Evolutionary conservation across 2,113 vertebrate genomes (phyloP).

Genomic region (Maylandia zebra): DNA sequence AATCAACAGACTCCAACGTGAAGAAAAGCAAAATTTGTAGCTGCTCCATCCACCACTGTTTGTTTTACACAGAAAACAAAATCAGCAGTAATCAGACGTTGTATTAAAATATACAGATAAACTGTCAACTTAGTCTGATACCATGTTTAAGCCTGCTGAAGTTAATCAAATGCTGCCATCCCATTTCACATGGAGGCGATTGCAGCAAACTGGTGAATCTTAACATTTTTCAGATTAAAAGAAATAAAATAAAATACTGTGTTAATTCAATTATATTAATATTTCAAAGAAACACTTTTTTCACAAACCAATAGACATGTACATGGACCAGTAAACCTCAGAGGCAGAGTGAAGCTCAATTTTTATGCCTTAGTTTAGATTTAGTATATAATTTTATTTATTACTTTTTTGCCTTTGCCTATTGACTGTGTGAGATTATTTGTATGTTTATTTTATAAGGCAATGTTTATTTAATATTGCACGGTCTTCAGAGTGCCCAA

Average conservation of each 20-base stretch:
- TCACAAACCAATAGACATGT: not conserved
- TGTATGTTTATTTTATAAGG: not conserved
- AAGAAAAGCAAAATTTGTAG: not conserved
- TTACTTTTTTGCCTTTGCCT: not conserved
- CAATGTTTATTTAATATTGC: not conserved
- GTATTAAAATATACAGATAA: not conserved
- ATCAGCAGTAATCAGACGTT: fast-evolving
- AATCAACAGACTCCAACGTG: fast-evolving
- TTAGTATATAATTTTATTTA: not conserved
- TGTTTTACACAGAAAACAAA: not conserved
- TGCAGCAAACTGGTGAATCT: not conserved
- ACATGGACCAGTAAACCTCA: not conserved
- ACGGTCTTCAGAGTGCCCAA: fast-evolving
- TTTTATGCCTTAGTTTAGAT: not conserved
- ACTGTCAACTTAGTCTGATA: not conserved
- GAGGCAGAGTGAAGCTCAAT: not conserved
- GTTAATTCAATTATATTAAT: fast-evolving
- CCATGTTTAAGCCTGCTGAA: not conserved
- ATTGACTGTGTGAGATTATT: not conserved
- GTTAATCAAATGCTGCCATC: not conserved
- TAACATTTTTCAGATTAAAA: not conserved
- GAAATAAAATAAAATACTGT: not conserved
- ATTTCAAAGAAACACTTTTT: not conserved
- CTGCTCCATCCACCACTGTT: not conserved
- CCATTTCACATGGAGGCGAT: not conserved